Conservation (phyloP, 2,113 vertebrate genomes). For the Phodopus roborovskii region DNA sequence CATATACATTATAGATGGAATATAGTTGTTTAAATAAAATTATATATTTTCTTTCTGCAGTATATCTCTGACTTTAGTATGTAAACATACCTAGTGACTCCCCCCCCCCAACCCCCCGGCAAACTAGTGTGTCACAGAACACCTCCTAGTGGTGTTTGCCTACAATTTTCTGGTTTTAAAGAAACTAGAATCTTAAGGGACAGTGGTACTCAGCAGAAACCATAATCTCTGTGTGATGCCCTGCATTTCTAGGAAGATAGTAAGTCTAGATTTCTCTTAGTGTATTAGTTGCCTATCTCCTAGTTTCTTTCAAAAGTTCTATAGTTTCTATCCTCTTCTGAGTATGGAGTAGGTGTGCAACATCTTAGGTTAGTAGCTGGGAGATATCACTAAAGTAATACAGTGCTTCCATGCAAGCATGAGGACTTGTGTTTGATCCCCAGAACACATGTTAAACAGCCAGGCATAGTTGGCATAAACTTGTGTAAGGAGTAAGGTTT, state of each 20-base stretch:
- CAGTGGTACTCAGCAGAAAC: not conserved
- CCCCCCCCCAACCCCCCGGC: not conserved
- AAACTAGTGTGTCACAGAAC: not conserved
- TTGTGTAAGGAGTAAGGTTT: too few species aligned
- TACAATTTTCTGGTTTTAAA: conserved; percentile 43
- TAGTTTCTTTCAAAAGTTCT: not conserved
- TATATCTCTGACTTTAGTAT: not conserved
- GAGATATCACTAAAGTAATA: not conserved
- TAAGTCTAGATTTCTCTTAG: not conserved
- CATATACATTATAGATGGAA: not conserved
- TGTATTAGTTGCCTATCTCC: not conserved
- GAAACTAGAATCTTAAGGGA: conserved; percentile 8
- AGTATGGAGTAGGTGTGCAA: not conserved
- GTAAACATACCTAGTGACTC: not conserved
- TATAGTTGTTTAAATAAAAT: conserved; percentile 24
- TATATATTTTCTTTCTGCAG: not conserved
- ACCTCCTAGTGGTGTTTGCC: not conserved
- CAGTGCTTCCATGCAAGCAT: not conserved
- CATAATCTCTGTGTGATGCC: not conserved
- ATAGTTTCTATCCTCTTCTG: not conserved
- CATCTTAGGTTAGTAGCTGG: not conserved
- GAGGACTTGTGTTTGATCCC: not conserved
- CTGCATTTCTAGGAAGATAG: not conserved
- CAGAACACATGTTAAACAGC: not conserved
- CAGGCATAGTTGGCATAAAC: not conserved